Evolutionary conservation across 2,113 vertebrate genomes (phyloP), one percentile per base, ranked within the genome.

Genomic region (Seriola rivoliana): DNA sequence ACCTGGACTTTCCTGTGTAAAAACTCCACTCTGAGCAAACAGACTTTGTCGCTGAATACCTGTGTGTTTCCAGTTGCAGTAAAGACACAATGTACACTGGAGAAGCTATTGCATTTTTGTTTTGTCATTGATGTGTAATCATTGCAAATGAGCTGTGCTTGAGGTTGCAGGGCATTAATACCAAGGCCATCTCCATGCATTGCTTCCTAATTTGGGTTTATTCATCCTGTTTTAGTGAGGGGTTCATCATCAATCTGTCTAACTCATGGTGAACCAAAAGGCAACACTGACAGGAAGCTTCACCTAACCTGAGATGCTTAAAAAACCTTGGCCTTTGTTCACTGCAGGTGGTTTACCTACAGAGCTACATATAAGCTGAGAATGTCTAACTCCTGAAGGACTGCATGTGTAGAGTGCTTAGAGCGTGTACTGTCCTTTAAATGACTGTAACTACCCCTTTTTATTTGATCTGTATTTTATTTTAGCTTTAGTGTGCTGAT

Each of bases 381-480:
- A 69, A 71, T 70, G 58, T 78, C 42, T 62, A 40, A 73, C n/a
- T 78, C 25, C 19, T 78, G 48, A 93, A 90, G 85, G 92, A 92
- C 93, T 95, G 95, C 94, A 94, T 95, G 95, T 91, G 88, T 50
- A 84, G 87, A 80, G 57, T 75, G 87, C 94, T 93, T 94, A 75
- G 64, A 80, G 93, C 90, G 95, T 92, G 75, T 93, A 68, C 89
- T 91, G 75, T 91, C 72, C 83, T 92, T 83, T 91, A 65, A 89
- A 92, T 52, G 66, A 91, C 92, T 87, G 84, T 89, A 92, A 85
- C 71, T 36, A 59, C 63, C 69, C 89, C 85, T 86, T 54, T 68
- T 78, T 21, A 32, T 71, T 67, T 79, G 1, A 70, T 13, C 42
- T 67, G 0, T 75, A 29, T 70, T 77, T 69, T 58, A 62, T 60